Conservation (phyloP, 2,797 vertebrate species). For the Margarornis squamiger region DNA sequence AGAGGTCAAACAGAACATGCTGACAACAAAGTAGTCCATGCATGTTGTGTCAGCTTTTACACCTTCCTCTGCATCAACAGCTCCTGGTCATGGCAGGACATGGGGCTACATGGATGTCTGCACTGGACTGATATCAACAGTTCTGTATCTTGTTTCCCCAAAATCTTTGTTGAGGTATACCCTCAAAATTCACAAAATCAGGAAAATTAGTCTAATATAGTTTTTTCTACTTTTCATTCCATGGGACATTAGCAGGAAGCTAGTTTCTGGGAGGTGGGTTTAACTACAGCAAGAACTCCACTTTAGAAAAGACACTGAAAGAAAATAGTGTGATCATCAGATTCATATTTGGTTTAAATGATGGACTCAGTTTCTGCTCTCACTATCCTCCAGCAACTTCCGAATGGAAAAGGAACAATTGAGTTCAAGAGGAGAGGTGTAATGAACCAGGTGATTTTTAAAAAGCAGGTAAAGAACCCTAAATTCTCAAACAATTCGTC, state of each 20-base stretch:
- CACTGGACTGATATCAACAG: background rate
- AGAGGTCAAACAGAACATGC: background rate
- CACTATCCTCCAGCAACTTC: background rate
- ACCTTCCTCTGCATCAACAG: background rate
- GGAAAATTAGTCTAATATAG: background rate
- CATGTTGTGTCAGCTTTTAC: background rate
- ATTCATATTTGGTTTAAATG: background rate
- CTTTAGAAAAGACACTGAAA: conserved; percentile 2
- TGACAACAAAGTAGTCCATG: background rate
- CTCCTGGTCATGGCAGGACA: background rate
- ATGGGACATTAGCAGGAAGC: background rate
- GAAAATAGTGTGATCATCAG: conserved; percentile 12
- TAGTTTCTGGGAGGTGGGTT: background rate
- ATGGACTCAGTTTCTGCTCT: background rate
- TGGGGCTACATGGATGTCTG: background rate
- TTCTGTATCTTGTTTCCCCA: background rate
- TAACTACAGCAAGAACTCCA: conserved; percentile 8
- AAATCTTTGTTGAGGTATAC: background rate
- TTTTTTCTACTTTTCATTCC: background rate
- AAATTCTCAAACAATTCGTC: background rate
- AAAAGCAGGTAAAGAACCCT: background rate
- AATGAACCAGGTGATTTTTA: background rate
- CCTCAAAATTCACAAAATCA: background rate
- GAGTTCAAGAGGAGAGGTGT: background rate
- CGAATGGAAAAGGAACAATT: background rate